phyloP scores from a whole-genome alignment of 1,140 invertebrate species.

The Gerris buenoi region DNA sequence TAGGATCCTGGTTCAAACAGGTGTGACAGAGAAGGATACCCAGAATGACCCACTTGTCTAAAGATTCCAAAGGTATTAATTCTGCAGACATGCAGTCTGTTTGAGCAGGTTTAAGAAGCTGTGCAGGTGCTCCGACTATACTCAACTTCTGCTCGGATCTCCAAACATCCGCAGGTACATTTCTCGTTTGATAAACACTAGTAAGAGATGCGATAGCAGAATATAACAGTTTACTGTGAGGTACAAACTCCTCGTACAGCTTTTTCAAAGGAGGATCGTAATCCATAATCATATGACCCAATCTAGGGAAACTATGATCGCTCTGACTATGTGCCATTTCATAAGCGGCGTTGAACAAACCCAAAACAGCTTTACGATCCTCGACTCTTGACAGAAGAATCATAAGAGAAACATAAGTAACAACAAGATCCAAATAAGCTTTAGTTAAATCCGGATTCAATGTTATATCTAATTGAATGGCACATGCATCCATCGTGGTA shows the following conservation, averaged over 20 bases:
- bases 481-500: conserved; percentile 95
- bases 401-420: conserved; percentile 90
- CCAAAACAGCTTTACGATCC: conserved; percentile 90
- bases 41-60: conserved; percentile 95
- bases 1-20: conserved; percentile 57
- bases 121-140: conserved; percentile 76
- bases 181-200: conserved; percentile 73
- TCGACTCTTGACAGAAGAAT: conserved; percentile 90
- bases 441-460: conserved; percentile 94
- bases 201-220: conserved; percentile 76
- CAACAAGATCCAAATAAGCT: conserved; percentile 85
- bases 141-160: conserved; percentile 84
- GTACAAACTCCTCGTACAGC: conserved; percentile 89
- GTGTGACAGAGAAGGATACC: conserved; percentile 83
- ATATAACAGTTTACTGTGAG: conserved; percentile 74
- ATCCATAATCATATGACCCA: conserved; percentile 95
- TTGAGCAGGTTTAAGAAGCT: conserved; percentile 81
- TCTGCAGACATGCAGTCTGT: conserved; percentile 95
- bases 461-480: conserved; percentile 84
- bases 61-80: conserved; percentile 82
- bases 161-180: conserved; percentile 87
- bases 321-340: conserved; percentile 86
- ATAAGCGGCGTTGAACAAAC: conserved; percentile 92
- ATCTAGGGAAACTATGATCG: conserved; percentile 80
- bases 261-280: conserved; percentile 94